Evolutionary conservation across 2,113 vertebrate genomes (phyloP), one percentile per base, ranked within the genome.

Genomic region (Silurus meridionalis): DNA sequence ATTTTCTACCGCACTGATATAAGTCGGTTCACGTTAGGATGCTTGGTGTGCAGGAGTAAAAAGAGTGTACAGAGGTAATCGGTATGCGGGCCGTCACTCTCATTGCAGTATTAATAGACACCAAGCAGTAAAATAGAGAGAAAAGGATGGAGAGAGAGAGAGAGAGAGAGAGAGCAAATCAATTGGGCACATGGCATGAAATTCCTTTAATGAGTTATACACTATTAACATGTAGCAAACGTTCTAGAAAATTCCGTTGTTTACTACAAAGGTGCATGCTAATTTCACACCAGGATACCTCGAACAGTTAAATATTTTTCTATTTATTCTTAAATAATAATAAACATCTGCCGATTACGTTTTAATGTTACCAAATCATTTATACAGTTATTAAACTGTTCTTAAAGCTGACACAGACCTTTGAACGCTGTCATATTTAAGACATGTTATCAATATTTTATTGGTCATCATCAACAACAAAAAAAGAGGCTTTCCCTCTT

Each of bases 1-100:
- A 88, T 86, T 86, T 89, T 88, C 67, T 69, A 78, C 86, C 86
- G 88, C 74, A 74, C 55, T 87, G 89, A 88, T 87, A 86, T 72
- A 88, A 81, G 82, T 48, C 19, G 52, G 80, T 84, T 88, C 80
- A 75, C 64, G 86, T 75, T 79, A 74, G 80, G 83, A 74, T 69
- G 75, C 86, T 60, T 50, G 63, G 78, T 83, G 82, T 53, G 78
- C 60, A 50, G 55, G 77, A 60, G 19, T 61, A 61, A 53, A 55
- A 81, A 77, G 77, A 75, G 85, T 46, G 17, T 55, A 15, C 79
- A 53, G 85, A 80, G 86, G 84, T 89, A 82, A 89, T 88, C 69
- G 50, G 84, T 86, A 89, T 88, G 84, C 82, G 8, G 11, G 46
- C 77, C 86, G 82, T 86, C 88, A 79, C 61, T 72, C 64, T 75